These are phyloP conservation scores for Meiosimyza platycephala DNA, from an alignment of 2,888 invertebrate genomes.

Conservation along the genomic window DNA sequence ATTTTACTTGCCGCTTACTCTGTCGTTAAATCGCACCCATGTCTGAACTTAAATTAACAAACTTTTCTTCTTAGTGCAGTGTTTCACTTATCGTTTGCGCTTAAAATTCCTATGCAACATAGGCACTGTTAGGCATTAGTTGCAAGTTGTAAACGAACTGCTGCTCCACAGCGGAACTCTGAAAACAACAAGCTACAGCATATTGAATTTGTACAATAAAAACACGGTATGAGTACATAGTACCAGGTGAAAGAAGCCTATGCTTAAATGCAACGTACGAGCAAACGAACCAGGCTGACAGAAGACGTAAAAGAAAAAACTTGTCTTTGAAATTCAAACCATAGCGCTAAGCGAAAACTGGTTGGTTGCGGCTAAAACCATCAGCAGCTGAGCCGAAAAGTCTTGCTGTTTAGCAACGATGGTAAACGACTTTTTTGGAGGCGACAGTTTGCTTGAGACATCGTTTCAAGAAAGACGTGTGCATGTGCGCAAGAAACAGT, in stretches of 20 bases:
- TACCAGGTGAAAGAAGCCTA: constrained; percentile 25
- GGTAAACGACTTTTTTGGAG: constrained; percentile 21
- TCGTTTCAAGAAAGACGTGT: constrained; percentile 21
- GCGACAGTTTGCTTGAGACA: constrained; percentile 25
- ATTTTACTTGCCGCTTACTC: too few relatives aligned
- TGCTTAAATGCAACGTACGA: constrained; percentile 16
- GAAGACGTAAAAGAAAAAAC: constrained; percentile 16
- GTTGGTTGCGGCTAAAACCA: constrained; percentile 10
- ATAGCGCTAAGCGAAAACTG: constrained; percentile 28
- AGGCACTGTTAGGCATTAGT: background rate
- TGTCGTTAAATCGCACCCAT: too few relatives aligned
- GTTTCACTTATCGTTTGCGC: too few relatives aligned
- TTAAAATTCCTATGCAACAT: too few relatives aligned
- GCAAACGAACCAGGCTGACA: background rate
- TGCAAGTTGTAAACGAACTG: constrained; percentile 18
- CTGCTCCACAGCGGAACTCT: background rate
- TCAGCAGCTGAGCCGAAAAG: background rate
- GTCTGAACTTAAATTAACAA: too few relatives aligned
- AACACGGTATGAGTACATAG: background rate
- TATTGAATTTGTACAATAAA: background rate
- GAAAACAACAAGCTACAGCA: background rate
- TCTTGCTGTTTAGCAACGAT: background rate
- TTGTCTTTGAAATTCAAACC: constrained; percentile 28
- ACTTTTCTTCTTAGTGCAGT: too few relatives aligned
- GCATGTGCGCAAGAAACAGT: background rate